A percentile compares a stretch with the other conserved stretches of the same genome.
phyloP scores from a whole-genome alignment of 2,113 vertebrate genomes.

The Australoheros scitulus region DNA sequence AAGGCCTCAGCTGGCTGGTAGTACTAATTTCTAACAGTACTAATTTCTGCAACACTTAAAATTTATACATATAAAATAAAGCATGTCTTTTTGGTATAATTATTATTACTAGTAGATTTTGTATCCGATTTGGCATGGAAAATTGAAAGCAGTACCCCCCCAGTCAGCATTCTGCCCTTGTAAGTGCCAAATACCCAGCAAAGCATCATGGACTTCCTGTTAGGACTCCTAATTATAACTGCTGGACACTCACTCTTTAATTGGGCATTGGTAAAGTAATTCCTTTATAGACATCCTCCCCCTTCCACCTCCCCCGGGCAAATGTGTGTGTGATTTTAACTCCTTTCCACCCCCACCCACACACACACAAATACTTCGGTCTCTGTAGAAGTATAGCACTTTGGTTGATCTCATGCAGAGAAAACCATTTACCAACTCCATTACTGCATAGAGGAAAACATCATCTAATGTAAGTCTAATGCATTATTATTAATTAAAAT shows the following conservation, averaged over 20 bases:
- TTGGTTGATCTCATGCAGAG: slow-evolving; percentile 27
- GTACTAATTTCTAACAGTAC: neutral
- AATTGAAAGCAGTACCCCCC: neutral
- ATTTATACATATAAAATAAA: neutral
- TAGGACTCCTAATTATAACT: slow-evolving; percentile 30
- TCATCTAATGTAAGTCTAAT: neutral
- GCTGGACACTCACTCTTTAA: slow-evolving; percentile 33
- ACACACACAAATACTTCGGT: neutral
- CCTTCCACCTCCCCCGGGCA: neutral
- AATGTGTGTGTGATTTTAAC: slow-evolving; percentile 13
- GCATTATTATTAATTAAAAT: slow-evolving; percentile 12
- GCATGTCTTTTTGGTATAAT: neutral
- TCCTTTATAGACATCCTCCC: slow-evolving; percentile 8
- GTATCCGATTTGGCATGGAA: neutral
- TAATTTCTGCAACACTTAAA: neutral
- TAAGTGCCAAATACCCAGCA: neutral
- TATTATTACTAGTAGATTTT: neutral
- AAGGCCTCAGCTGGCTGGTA: neutral
- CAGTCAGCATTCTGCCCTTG: neutral
- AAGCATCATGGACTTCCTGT: neutral
- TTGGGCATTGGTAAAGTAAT: slow-evolving; percentile 15
- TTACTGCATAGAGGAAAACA: slow-evolving; percentile 13
- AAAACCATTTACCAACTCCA: neutral
- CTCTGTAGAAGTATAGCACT: slow-evolving; percentile 11
- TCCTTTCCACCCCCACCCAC: neutral